Base-by-base conservation (phyloP, 1,140 invertebrate genomes). In the Antheraea mylitta region DNA sequence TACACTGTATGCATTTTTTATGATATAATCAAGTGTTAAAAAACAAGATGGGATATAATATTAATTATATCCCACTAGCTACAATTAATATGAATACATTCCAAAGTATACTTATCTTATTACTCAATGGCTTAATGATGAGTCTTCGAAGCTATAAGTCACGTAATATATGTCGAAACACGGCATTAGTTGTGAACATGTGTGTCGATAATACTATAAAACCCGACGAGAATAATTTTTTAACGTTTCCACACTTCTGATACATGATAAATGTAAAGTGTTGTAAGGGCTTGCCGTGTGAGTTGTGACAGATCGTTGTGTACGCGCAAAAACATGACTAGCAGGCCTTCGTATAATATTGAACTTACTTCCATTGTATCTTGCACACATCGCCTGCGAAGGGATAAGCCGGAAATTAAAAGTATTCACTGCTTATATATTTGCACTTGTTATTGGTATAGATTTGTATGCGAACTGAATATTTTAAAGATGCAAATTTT, bases 91-190 rank as follows among this genome's bases (percentile, higher is more conserved):
- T 53, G 9, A 53, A 53, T 53, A 53, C 11, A 53, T 53, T 53
- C 45, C 13, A 53, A 53, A 16, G 13, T 53, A 16, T 53, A 53
- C 45, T 53, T 53, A 13, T 16, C 10, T n/a, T 53, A 16, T 53
- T 53, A 2, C 45, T 53, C 45, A 53, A 53, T 53, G 45, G 45
- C 45, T 13, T 53, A 53, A 53, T 53, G 11, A 53, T 53, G 10
- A 53, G 45, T n/a, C 45, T 53, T 53, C 16, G 45, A 53, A 16
- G 45, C 16, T 53, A 53, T 16, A 16, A 30, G 64, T 69, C 71
- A 70, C 60, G 69, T 68, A 68, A 75, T 73, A 59, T 66, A 36
- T 75, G 67, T 69, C 67, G 68, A 71, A 77, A 72, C 64, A 30
- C 36, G 22, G 62, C 71, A 73, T 73, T 76, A 67, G 68, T 18